Evolutionary conservation across 2,113 vertebrate species (phyloP).

Genomic region (human (Homo sapiens)): GRCh38 chr2:52964501-52965000

Average conservation of each 20-base stretch:
- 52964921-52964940: neutral
- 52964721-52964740: neutral
- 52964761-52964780: neutral
- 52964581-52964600: neutral
- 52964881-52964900: accelerated
- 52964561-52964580: neutral
- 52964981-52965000: neutral
- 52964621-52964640: neutral
- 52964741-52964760: neutral
- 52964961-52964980: neutral
- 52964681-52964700: neutral
- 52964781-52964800: neutral
- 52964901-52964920: neutral
- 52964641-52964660: neutral
- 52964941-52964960: neutral
- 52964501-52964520: neutral
- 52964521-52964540: neutral
- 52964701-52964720: neutral
- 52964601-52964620: neutral
- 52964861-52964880: neutral
- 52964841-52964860: neutral
- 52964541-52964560: neutral
- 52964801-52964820: neutral
- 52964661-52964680: neutral
- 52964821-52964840: neutral